Evolutionary conservation across 2,888 invertebrate genomes (phyloP).

Genomic region (Pyrgus malvae): DNA sequence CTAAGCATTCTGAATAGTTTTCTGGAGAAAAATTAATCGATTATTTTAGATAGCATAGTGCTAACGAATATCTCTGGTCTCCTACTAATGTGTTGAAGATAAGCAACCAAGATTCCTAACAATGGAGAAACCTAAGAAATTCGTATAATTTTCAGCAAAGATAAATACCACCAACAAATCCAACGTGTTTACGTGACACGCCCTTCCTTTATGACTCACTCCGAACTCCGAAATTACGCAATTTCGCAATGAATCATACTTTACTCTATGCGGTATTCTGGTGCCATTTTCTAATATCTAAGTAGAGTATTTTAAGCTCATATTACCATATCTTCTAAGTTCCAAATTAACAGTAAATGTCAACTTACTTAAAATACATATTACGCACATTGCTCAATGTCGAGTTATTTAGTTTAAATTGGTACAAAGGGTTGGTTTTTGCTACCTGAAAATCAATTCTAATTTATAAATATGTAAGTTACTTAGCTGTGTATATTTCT

Average conservation of each 20-base stretch:
- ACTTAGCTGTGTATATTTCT: no score
- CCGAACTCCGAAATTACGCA: slow-evolving; percentile 5
- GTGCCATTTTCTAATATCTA: neutral
- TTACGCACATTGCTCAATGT: no score
- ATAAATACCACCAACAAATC: neutral
- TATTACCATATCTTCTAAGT: neutral
- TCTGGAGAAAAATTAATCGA: no score
- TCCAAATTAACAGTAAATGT: neutral
- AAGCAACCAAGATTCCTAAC: neutral
- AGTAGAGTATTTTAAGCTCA: neutral
- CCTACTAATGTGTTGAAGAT: no score
- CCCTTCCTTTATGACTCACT: slow-evolving; percentile 6
- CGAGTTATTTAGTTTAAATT: no score
- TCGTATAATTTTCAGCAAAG: neutral
- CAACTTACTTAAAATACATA: no score
- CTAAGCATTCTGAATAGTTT: no score
- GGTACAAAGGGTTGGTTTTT: no score
- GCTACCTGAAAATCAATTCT: no score
- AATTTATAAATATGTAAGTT: no score
- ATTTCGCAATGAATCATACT: slow-evolving; percentile 9
- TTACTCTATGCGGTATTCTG: neutral
- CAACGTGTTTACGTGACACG: neutral
- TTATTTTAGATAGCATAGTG: no score
- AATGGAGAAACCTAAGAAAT: neutral
- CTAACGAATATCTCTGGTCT: no score